phyloP scores from a whole-genome alignment of 2,113 vertebrate species.

The Sinocyclocheilus anshuiensis region DNA sequence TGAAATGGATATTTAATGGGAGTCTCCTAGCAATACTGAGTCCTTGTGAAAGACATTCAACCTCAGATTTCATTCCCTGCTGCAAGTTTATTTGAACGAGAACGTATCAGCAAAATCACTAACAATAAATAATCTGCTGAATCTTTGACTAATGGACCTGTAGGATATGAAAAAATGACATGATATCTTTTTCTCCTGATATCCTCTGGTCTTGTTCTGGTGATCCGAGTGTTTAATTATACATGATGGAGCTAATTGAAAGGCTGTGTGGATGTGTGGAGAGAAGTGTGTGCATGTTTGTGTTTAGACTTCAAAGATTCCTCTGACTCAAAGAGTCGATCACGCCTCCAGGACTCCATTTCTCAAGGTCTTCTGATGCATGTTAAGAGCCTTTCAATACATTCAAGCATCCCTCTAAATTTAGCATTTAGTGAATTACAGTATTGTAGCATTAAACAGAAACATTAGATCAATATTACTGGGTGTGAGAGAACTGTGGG shows the following conservation, averaged over 20 bases:
- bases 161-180: background rate
- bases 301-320: too few species aligned
- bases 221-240: slow-evolving; percentile 43
- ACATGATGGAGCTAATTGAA: too few species aligned
- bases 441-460: background rate
- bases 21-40: background rate
- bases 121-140: background rate
- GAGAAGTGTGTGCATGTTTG: too few species aligned
- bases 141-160: background rate
- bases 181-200: slow-evolving; percentile 13
- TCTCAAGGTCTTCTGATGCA: background rate
- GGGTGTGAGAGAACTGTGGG: background rate
- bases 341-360: background rate
- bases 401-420: background rate
- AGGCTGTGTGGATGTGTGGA: too few species aligned
- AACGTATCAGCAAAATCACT: background rate
- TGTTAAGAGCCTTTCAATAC: background rate
- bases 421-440: background rate
- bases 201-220: slow-evolving; percentile 43
- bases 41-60: background rate
- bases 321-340: too few species aligned
- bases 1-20: background rate
- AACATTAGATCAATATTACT: background rate
- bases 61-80: background rate
- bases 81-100: background rate